phyloP scores from a whole-genome alignment of 2,888 invertebrate genomes.

The Parnassius glacialis region DNA sequence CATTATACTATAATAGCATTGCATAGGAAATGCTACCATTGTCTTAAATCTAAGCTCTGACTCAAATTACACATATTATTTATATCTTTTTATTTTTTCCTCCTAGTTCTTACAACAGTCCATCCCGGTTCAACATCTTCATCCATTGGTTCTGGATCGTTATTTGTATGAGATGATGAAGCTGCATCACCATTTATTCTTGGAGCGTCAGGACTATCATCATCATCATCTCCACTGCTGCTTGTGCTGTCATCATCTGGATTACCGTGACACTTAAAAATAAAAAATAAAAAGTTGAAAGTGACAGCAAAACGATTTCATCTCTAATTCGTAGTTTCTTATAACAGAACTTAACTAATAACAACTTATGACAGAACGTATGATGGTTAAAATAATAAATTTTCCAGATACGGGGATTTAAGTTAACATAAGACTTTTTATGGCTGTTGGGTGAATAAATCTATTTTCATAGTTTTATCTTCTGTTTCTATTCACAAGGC shows the following conservation, averaged over 20 bases:
- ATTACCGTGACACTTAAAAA: slow-evolving; percentile 65
- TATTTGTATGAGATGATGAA: slow-evolving; percentile 43
- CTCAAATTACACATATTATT: background rate
- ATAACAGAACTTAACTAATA: too few relatives aligned
- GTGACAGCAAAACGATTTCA: background rate
- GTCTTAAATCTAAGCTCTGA: slow-evolving; percentile 5
- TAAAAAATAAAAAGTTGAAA: slow-evolving; percentile 8
- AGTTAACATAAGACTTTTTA: too few relatives aligned
- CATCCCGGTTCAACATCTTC: slow-evolving; percentile 83
- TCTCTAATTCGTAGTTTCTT: background rate
- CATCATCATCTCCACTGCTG: slow-evolving; percentile 63
- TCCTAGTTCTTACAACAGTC: slow-evolving; percentile 82
- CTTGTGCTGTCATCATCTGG: slow-evolving; percentile 74
- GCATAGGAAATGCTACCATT: slow-evolving; percentile 4
- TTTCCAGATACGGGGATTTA: too few relatives aligned
- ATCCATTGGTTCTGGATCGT: slow-evolving; percentile 62
- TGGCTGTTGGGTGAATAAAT: too few relatives aligned
- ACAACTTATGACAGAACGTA: too few relatives aligned
- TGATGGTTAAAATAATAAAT: too few relatives aligned
- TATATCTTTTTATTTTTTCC: slow-evolving; percentile 64
- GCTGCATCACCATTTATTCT: slow-evolving; percentile 30
- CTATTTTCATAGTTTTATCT: too few relatives aligned
- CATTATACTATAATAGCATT: slow-evolving; percentile 1
- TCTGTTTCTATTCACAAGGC: too few relatives aligned
- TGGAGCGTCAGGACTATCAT: slow-evolving; percentile 40